Conservation (phyloP, 2,888 invertebrate species). For the Sycophila texana region DNA sequence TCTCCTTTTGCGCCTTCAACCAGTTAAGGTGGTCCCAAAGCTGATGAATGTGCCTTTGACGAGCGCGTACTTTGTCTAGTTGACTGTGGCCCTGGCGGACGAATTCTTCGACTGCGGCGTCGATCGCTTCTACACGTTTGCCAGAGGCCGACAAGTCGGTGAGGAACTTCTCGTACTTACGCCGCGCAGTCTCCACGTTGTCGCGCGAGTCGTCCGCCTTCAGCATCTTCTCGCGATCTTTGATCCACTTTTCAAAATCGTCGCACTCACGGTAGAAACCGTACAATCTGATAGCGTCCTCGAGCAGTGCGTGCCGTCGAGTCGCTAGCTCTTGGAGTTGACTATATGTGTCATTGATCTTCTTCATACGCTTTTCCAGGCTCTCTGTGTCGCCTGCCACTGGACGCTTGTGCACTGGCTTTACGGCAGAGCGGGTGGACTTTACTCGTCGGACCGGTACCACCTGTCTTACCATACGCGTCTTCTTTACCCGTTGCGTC, state of each 20-base stretch:
- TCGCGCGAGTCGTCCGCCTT: constrained; percentile 89
- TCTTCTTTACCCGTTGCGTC: constrained; percentile 92
- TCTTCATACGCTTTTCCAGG: constrained; percentile 87
- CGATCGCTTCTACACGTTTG: constrained; percentile 92
- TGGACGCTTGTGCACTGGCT: constrained; percentile 70
- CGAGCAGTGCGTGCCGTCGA: constrained; percentile 88
- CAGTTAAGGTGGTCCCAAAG: constrained; percentile 92
- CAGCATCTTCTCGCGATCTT: constrained; percentile 93
- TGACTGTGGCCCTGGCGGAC: constrained; percentile 91
- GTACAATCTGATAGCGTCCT: constrained; percentile 94
- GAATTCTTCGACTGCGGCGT: constrained; percentile 90
- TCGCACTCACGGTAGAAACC: constrained; percentile 97
- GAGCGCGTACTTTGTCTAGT: constrained; percentile 84
- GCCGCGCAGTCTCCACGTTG: constrained; percentile 93
- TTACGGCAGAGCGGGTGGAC: constrained; percentile 75
- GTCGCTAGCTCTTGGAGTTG: constrained; percentile 88
- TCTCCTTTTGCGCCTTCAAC: constrained; percentile 92
- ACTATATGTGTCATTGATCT: constrained; percentile 88
- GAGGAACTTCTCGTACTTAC: constrained; percentile 97
- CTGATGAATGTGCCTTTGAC: constrained; percentile 90
- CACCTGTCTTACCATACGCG: constrained; percentile 89
- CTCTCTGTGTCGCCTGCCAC: constrained; percentile 82
- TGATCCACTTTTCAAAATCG: constrained; percentile 98
- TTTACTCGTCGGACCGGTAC: constrained; percentile 85
- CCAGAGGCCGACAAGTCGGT: constrained; percentile 96